Evolutionary conservation across 2,113 vertebrate species (phyloP).

Genomic region (Shinisaurus crocodilurus): DNA sequence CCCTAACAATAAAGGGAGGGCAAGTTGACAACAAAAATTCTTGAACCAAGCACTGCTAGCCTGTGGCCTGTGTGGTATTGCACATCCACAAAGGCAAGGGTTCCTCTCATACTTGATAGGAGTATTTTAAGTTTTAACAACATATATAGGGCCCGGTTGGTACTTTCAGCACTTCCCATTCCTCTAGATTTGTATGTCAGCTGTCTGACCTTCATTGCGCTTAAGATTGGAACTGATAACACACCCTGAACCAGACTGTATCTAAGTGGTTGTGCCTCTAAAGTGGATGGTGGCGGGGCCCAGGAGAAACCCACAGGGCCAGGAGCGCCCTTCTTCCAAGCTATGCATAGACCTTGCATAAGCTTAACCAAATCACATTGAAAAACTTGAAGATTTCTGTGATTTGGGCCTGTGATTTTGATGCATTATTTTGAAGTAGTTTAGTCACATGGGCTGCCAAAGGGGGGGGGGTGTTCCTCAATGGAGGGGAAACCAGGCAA

Average conservation of each 20-base stretch:
- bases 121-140: slow-evolving; percentile 3
- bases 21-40: neutral
- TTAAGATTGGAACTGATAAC: neutral
- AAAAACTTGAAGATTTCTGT: neutral
- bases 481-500: neutral
- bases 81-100: neutral
- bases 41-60: neutral
- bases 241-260: neutral
- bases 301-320: neutral
- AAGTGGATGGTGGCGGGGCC: neutral
- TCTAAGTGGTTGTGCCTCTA: neutral
- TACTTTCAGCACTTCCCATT: neutral
- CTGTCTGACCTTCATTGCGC: neutral
- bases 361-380: neutral
- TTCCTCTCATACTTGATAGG: neutral
- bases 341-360: neutral
- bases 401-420: neutral
- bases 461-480: neutral
- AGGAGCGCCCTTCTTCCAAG: neutral
- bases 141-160: neutral
- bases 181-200: neutral
- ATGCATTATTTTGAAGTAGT: neutral
- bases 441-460: slow-evolving; percentile 10
- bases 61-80: neutral
- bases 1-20: neutral